Conservation (phyloP, 2,888 invertebrate species). For the Cataglyphis albicans region DNA sequence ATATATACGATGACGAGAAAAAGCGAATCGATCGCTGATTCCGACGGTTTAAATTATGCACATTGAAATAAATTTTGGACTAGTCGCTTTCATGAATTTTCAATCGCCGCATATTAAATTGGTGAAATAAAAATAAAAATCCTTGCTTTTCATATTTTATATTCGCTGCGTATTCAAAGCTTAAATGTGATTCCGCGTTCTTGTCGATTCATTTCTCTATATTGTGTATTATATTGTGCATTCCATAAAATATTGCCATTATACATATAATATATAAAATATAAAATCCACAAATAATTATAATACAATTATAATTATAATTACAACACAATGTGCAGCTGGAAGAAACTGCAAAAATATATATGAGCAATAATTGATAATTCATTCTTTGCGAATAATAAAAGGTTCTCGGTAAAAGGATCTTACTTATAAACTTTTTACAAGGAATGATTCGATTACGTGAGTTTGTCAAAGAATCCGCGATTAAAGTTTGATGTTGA, state of each 20-base stretch:
- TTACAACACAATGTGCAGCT: not conserved
- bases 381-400: not conserved
- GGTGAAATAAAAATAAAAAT: constrained; percentile 21
- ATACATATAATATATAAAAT: not conserved
- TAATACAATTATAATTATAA: not conserved
- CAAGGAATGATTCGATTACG: constrained; percentile 8
- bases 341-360: not conserved
- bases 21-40: constrained; percentile 47
- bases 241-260: constrained; percentile 6
- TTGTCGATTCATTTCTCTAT: not conserved
- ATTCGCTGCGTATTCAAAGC: constrained; percentile 1
- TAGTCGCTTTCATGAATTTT: constrained; percentile 46
- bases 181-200: constrained; percentile 14
- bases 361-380: not conserved
- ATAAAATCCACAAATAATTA: not conserved
- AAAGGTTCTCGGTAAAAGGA: not conserved
- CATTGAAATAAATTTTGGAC: constrained; percentile 40
- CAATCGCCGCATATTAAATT: constrained; percentile 38
- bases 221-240: not conserved
- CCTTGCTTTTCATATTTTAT: not conserved
- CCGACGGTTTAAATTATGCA: constrained; percentile 47
- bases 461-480: constrained; percentile 7
- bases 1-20: constrained; percentile 41
- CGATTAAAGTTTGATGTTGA: constrained; percentile 37
- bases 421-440: constrained; percentile 1